Evolutionary conservation across 2,113 vertebrate genomes (phyloP).

Genomic region (Phaetusa simplex): DNA sequence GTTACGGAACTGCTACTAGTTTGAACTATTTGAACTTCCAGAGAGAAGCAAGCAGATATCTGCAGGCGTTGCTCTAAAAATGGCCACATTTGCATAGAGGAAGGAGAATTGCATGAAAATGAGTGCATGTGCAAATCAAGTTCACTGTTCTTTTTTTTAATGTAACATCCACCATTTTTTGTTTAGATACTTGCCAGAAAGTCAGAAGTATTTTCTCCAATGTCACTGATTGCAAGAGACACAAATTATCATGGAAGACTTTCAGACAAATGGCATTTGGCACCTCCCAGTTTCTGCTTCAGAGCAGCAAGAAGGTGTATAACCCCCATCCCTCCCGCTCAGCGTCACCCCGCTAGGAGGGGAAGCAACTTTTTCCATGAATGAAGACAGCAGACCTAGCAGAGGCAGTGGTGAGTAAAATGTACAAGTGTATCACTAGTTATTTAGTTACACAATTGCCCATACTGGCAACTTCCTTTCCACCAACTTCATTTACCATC

Average conservation of each 20-base stretch:
- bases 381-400: neutral
- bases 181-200: neutral
- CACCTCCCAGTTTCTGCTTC: neutral
- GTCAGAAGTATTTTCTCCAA: neutral
- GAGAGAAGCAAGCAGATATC: neutral
- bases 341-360: neutral
- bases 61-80: neutral
- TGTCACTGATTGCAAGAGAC: neutral
- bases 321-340: neutral
- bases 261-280: neutral
- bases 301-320: neutral
- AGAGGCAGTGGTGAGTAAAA: neutral
- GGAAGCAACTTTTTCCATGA: neutral
- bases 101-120: neutral
- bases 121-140: neutral
- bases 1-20: neutral
- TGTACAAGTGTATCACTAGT: neutral
- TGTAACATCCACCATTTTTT: neutral
- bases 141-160: neutral
- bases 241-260: neutral
- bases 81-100: neutral
- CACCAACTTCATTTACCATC: neutral
- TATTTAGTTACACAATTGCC: neutral
- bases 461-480: neutral
- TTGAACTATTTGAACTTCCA: neutral